A percentile compares a stretch with the other conserved stretches of the same genome.
Evolutionary conservation across 1,140 invertebrate genomes (phyloP).

Genomic region (Euglossa dilemma): DNA sequence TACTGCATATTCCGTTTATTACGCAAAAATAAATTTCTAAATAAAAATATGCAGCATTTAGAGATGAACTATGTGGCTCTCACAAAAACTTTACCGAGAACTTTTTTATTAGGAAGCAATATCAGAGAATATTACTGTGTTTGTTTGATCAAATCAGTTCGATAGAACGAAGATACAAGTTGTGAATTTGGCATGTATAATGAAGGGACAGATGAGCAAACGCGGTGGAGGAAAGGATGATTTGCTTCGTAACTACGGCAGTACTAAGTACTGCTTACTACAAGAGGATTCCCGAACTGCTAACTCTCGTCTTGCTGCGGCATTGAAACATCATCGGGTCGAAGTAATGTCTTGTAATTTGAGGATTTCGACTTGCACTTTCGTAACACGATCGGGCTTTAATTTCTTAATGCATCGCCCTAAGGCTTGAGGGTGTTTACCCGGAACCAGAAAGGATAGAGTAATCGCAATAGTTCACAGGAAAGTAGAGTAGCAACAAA

Average conservation of each 20-base stretch:
- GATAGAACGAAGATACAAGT: neutral
- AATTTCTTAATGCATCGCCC: slow-evolving; percentile 20
- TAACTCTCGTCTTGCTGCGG: slow-evolving; percentile 31
- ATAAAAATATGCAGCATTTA: neutral
- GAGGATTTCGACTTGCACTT: slow-evolving; percentile 17
- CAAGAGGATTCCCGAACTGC: slow-evolving; percentile 49
- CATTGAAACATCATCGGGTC: slow-evolving; percentile 47
- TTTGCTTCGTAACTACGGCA: slow-evolving; percentile 43
- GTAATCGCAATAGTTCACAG: neutral
- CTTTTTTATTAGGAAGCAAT: too few relatives aligned
- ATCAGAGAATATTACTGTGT: neutral
- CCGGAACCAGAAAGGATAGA: neutral
- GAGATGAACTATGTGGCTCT: neutral
- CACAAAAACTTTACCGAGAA: too few relatives aligned
- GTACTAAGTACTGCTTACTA: slow-evolving; percentile 43
- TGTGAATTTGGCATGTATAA: neutral
- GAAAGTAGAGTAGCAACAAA: neutral
- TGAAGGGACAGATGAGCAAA: neutral
- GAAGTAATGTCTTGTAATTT: slow-evolving; percentile 44
- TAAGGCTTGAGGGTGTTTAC: neutral
- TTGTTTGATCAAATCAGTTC: neutral
- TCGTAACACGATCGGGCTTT: neutral
- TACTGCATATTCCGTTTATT: too few relatives aligned
- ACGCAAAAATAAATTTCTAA: too few relatives aligned
- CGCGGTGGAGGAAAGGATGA: neutral